phyloP scores from a whole-genome alignment of 2,888 invertebrate genomes.

The Tachina lurida region DNA sequence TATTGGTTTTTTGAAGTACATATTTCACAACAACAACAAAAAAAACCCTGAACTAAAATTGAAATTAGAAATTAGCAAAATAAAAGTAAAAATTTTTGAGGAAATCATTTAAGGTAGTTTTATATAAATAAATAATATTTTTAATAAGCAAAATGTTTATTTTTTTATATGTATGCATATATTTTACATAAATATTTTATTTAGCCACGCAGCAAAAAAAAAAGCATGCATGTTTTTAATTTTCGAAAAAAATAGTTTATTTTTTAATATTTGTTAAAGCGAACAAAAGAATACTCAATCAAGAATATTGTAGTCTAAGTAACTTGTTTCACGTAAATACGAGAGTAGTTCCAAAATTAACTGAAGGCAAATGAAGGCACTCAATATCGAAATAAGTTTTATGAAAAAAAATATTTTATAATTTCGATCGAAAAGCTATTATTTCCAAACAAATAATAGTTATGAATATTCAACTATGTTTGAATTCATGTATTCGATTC shows the following conservation, averaged over 20 bases:
- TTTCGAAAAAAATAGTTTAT: constrained; percentile 16
- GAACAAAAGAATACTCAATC: background rate
- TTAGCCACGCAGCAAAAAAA: constrained; percentile 8
- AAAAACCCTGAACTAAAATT: constrained; percentile 25
- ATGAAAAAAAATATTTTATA: too few relatives aligned
- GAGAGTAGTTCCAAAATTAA: background rate
- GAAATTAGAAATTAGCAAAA: background rate
- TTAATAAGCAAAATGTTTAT: background rate
- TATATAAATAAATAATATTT: constrained; percentile 3
- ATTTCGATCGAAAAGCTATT: too few relatives aligned
- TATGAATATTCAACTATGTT: too few relatives aligned
- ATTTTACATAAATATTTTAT: constrained; percentile 6
- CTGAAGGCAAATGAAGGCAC: background rate
- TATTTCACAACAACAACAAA: background rate
- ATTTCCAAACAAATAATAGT: too few relatives aligned
- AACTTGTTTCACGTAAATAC: background rate
- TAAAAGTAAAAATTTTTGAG: background rate
- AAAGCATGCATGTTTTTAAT: constrained; percentile 14
- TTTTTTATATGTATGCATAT: background rate
- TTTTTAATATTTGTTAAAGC: background rate
- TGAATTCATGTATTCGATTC: too few relatives aligned
- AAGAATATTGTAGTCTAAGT: background rate
- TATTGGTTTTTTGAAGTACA: background rate
- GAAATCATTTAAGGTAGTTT: constrained; percentile 25
- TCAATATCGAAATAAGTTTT: too few relatives aligned